Evolutionary conservation across 2,797 vertebrate genomes (phyloP).

Genomic region (Mionectes olivaceus): DNA sequence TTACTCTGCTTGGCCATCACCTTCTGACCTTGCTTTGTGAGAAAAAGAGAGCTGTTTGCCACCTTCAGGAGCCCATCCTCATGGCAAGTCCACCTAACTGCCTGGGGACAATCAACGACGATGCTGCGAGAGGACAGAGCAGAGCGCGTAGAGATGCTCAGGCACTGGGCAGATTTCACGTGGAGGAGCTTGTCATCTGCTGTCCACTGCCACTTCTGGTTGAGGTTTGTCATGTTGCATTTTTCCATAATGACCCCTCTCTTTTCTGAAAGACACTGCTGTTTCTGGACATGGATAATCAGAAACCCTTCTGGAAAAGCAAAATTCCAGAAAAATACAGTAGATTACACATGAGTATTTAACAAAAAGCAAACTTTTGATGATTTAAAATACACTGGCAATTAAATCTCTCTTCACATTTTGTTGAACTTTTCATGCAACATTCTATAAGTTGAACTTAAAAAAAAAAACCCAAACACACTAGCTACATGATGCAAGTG

Average conservation of each 20-base stretch:
- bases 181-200: conserved; percentile 79
- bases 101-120: conserved; percentile 70
- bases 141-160: conserved; percentile 72
- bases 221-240: conserved; percentile 77
- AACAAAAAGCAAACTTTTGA: neutral
- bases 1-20: conserved; percentile 78
- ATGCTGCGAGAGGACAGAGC: conserved; percentile 72
- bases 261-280: conserved; percentile 79
- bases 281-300: conserved; percentile 80
- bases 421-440: neutral
- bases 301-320: conserved; percentile 85
- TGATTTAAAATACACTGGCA: neutral
- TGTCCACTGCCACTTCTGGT: conserved; percentile 87
- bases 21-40: conserved; percentile 82
- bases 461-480: neutral
- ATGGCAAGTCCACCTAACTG: conserved; percentile 85
- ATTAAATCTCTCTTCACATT: neutral
- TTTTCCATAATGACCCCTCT: conserved; percentile 71
- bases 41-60: conserved; percentile 80
- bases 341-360: neutral
- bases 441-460: neutral
- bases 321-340: conserved; percentile 53
- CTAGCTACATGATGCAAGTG: neutral
- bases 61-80: conserved; percentile 80
- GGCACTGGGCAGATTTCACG: conserved; percentile 77